Evolutionary conservation across 2,888 invertebrate species (phyloP).

Genomic region (Chorisops tibialis): DNA sequence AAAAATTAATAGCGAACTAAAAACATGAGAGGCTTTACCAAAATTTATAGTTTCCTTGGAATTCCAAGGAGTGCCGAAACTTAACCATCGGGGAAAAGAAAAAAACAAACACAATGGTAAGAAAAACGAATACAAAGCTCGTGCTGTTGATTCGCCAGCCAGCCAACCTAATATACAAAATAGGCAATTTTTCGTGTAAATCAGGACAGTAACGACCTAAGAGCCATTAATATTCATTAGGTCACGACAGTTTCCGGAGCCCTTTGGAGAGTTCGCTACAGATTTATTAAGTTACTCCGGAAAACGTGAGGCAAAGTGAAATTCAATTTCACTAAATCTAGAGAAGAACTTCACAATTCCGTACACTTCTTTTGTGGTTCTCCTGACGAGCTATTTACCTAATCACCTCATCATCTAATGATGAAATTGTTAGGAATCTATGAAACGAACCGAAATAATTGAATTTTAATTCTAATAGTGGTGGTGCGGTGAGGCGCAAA

Average conservation of each 20-base stretch:
- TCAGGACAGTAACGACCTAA: conserved; percentile 14
- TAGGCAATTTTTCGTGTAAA: conserved; percentile 9
- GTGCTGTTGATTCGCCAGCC: neutral
- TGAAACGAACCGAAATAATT: neutral
- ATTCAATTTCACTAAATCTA: conserved; percentile 7
- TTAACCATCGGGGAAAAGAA: too few species aligned
- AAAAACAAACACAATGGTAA: too few species aligned
- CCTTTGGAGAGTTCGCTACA: neutral
- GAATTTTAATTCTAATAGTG: conserved; percentile 6
- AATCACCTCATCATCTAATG: conserved; percentile 23
- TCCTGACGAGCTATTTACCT: conserved; percentile 13
- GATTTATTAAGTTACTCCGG: conserved; percentile 12
- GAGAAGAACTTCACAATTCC: neutral
- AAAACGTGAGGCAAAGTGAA: conserved; percentile 9
- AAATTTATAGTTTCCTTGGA: too few species aligned
- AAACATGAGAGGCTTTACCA: too few species aligned
- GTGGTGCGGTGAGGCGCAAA: too few species aligned
- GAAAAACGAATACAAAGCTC: too few species aligned
- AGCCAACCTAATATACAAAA: neutral
- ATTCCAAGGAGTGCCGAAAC: too few species aligned
- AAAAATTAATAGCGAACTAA: too few species aligned
- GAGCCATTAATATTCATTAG: conserved; percentile 18
- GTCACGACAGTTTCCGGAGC: conserved; percentile 10
- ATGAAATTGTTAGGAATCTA: neutral
- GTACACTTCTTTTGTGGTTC: neutral